These are phyloP conservation scores for Pantherophis vulpinus DNA, from an alignment of 2,797 vertebrate genomes.

Conservation along the genomic window DNA sequence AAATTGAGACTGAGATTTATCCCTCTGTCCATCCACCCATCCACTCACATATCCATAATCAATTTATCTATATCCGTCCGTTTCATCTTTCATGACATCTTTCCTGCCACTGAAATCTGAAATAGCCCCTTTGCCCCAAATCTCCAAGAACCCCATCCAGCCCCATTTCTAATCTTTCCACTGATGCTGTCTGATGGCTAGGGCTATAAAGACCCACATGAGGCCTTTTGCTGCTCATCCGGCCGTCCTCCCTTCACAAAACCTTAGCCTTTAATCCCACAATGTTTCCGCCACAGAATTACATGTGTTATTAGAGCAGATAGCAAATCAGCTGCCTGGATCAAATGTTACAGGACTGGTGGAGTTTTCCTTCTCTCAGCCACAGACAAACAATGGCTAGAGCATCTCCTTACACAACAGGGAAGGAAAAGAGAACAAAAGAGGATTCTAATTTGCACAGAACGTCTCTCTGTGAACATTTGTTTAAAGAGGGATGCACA, in stretches of 20 bases:
- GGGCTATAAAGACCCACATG: not conserved
- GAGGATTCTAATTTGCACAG: not conserved
- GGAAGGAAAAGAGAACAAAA: not conserved
- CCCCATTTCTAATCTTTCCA: not conserved
- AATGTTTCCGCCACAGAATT: constrained; percentile 8
- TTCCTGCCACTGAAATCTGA: not conserved
- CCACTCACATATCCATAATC: not conserved
- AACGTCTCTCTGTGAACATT: not conserved
- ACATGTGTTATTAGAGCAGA: constrained; percentile 15
- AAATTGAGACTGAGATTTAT: not conserved
- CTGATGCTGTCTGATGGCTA: not conserved
- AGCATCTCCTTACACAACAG: not conserved
- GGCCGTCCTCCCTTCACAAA: not conserved
- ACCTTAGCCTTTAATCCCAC: constrained; percentile 19
- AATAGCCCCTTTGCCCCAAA: not conserved
- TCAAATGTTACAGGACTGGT: not conserved
- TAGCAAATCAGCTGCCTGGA: constrained; percentile 1
- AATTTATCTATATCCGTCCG: not conserved
- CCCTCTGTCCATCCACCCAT: not conserved
- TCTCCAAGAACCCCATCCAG: not conserved
- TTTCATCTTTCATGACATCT: not conserved
- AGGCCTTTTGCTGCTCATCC: not conserved
- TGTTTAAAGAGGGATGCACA: not conserved
- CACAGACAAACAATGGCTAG: not conserved
- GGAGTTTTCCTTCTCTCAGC: not conserved